Percentiles rank a stretch among this genome's conserved stretches.
These are phyloP conservation scores for Mesoclemmys tuberculata DNA, from an alignment of 2,113 vertebrate genomes.

Conservation along the genomic window DNA sequence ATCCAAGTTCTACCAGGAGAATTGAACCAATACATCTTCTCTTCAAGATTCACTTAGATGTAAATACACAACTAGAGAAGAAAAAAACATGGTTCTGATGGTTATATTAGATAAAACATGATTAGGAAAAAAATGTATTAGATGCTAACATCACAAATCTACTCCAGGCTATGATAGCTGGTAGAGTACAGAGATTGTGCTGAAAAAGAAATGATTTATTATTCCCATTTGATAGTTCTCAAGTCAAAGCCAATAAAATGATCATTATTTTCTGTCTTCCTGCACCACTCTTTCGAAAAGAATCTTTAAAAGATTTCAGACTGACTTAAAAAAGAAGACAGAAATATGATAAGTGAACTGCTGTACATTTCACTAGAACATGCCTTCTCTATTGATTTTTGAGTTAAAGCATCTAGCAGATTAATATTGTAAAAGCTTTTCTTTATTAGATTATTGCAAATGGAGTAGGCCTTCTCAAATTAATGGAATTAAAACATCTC, in stretches of 20 bases:
- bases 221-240: slow-evolving; percentile 30
- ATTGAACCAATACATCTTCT: background rate
- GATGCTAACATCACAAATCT: background rate
- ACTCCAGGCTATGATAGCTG: background rate
- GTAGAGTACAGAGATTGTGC: slow-evolving; percentile 7
- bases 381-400: slow-evolving; percentile 45
- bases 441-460: slow-evolving; percentile 36
- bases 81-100: background rate
- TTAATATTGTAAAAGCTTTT: background rate
- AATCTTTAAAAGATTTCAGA: slow-evolving; percentile 49
- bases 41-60: background rate
- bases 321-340: background rate
- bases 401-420: slow-evolving; percentile 16
- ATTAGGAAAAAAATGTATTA: background rate
- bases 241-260: slow-evolving; percentile 64
- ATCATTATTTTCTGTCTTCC: slow-evolving; percentile 51
- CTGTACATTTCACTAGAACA: slow-evolving; percentile 50
- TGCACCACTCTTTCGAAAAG: slow-evolving; percentile 24
- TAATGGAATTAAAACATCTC: slow-evolving; percentile 31
- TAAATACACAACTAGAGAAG: background rate
- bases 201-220: slow-evolving; percentile 34
- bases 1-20: background rate
- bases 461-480: slow-evolving; percentile 41
- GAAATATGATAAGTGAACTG: slow-evolving; percentile 20
- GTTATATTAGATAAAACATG: background rate